A percentile compares a stretch with the other conserved stretches of the same genome.
phyloP scores from a whole-genome alignment of 1,140 invertebrate species.

The Lordiphosa mommai region DNA sequence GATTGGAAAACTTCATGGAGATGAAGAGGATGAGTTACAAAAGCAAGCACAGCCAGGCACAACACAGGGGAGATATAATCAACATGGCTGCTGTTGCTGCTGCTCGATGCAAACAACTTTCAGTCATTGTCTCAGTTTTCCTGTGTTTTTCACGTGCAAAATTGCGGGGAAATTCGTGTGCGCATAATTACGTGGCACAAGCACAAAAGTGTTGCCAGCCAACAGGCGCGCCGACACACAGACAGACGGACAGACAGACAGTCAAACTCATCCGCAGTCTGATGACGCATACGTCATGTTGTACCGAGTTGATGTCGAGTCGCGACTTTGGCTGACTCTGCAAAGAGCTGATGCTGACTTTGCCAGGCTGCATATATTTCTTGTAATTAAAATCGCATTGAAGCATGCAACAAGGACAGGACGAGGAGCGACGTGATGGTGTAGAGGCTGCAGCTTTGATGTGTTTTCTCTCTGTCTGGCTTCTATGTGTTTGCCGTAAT shows the following conservation, averaged over 20 bases:
- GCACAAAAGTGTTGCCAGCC: constrained; percentile 60
- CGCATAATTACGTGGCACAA: constrained; percentile 65
- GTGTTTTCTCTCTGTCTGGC: not conserved
- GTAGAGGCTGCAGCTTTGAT: constrained; percentile 7
- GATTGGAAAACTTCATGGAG: constrained; percentile 4
- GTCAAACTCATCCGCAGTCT: constrained; percentile 3
- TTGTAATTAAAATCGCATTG: constrained; percentile 77
- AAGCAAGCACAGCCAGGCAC: constrained; percentile 10
- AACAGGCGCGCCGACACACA: constrained; percentile 24
- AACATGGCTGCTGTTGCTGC: constrained; percentile 21
- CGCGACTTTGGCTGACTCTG: constrained; percentile 61
- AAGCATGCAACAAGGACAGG: constrained; percentile 42
- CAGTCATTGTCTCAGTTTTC: constrained; percentile 33
- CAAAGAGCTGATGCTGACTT: constrained; percentile 26
- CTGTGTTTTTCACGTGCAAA: constrained; percentile 50
- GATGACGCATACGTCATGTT: constrained; percentile 73
- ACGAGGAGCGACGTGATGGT: no score
- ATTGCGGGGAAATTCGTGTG: constrained; percentile 59
- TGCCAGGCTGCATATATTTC: constrained; percentile 64
- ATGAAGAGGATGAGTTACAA: constrained; percentile 26
- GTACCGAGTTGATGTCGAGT: constrained; percentile 15
- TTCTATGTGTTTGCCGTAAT: constrained; percentile 60
- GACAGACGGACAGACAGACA: not conserved
- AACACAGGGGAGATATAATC: constrained; percentile 26
- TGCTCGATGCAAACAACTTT: constrained; percentile 16